Base-by-base conservation (phyloP, 2,797 vertebrate species). In the Catharus ustulatus region DNA sequence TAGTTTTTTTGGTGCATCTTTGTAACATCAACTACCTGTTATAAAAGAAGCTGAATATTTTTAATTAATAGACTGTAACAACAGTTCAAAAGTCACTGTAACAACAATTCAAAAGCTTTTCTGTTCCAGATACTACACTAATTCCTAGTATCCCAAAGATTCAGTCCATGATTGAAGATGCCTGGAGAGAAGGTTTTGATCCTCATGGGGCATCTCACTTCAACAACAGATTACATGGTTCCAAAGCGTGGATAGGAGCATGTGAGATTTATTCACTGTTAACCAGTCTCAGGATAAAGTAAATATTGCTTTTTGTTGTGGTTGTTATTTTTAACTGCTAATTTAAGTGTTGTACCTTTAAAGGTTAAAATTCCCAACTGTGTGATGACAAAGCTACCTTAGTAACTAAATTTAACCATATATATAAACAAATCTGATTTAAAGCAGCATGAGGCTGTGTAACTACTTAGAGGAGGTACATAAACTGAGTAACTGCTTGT, bases 181-280 rank as follows among this genome's bases (percentile, higher is more conserved):
- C 99, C 5, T 99, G 99, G 99, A 98, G 94, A 82, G 98, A 98
- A 97, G 99, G 99, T 13, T 98, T 99, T 96, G 99, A 99, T 97
- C 99, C 99, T 75, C 98, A 98, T 7, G 99, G 99, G 22, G 99
- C 99, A 4, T 98, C 98, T 86, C 99, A 99, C 87, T 99, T 99
- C 91, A 98, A 97, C 94, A 95, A 97, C 79, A 97, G 84, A 68
- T 97, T 99, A 82, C 98, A 98, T 73, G 98, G 98, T 87, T 99
- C 99, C 42, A 98, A 98, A 62, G 98, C 99, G 45, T 99, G 99
- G 99, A 99, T 99, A 68, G 99, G 99, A 95, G 98, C 99, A 42
- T 99, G 99, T 73, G 99, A 99, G 98, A 98, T 99, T 90, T 99
- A 98, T 93, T 97, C 98, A 42, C 97, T 99, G 29, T 97, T 99